phyloP scores from a whole-genome alignment of 2,888 invertebrate species.

The Nowickia ferox region DNA sequence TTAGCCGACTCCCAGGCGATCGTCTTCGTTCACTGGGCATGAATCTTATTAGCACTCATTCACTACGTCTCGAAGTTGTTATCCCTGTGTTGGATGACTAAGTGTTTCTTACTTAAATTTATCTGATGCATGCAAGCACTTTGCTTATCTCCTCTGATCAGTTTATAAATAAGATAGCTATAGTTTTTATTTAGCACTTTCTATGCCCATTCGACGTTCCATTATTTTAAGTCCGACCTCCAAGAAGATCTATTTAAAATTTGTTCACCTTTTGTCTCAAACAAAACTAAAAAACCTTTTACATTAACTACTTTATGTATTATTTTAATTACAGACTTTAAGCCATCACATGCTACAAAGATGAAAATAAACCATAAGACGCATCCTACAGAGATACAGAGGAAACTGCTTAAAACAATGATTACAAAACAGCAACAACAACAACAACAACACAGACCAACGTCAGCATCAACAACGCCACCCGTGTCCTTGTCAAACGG shows the following conservation, averaged over 20 bases:
- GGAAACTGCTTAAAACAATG: slow-evolving; percentile 26
- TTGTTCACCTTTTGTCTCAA: neutral
- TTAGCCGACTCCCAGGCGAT: too few relatives aligned
- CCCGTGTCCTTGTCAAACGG: slow-evolving; percentile 42
- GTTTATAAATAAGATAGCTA: too few relatives aligned
- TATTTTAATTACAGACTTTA: slow-evolving; percentile 62
- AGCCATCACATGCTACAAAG: slow-evolving; percentile 60
- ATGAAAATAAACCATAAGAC: slow-evolving; percentile 57
- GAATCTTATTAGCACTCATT: too few relatives aligned
- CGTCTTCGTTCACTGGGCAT: too few relatives aligned
- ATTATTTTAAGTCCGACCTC: too few relatives aligned
- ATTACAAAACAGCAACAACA: slow-evolving; percentile 21
- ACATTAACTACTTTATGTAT: slow-evolving; percentile 8
- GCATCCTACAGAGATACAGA: slow-evolving; percentile 35
- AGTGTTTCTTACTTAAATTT: too few relatives aligned
- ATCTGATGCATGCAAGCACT: too few relatives aligned
- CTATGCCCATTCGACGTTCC: too few relatives aligned
- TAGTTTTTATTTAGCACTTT: too few relatives aligned
- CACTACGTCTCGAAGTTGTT: too few relatives aligned
- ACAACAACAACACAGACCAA: slow-evolving; percentile 10
- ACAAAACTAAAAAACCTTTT: neutral
- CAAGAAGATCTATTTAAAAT: neutral
- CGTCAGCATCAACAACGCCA: neutral
- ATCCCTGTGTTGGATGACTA: too few relatives aligned
- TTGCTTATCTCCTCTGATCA: too few relatives aligned